Conservation (phyloP, 2,888 invertebrate genomes). For the Melitaea athalia region DNA sequence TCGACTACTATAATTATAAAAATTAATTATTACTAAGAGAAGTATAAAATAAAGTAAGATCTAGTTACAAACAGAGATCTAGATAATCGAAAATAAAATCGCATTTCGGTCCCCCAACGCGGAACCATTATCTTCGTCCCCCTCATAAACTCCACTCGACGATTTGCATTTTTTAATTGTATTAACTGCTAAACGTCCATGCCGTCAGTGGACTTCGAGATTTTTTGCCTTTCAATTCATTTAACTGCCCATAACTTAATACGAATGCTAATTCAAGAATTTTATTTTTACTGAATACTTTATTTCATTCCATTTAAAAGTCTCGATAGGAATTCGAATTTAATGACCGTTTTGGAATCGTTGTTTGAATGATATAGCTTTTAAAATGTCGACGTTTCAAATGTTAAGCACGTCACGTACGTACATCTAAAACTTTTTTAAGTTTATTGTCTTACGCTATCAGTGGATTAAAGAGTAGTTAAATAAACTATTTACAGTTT, state of each 20-base stretch:
- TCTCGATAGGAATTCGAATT: slow-evolving; percentile 30
- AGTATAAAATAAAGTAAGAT: not conserved
- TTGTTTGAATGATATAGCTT: not conserved
- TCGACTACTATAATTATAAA: not conserved
- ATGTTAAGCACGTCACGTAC: not conserved
- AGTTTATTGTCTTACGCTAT: too few species aligned
- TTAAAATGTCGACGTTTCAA: not conserved
- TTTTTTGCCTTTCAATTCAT: slow-evolving; percentile 41
- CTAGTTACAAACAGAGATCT: not conserved
- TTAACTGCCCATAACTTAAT: slow-evolving; percentile 44
- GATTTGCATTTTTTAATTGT: slow-evolving; percentile 46
- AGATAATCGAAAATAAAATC: not conserved
- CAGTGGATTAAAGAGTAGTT: too few species aligned
- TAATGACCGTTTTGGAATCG: not conserved
- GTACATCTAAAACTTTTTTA: not conserved
- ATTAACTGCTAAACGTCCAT: slow-evolving; percentile 43
- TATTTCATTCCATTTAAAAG: slow-evolving; percentile 38
- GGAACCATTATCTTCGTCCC: slow-evolving; percentile 7
- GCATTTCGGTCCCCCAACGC: not conserved
- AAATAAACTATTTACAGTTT: too few species aligned
- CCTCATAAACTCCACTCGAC: slow-evolving; percentile 29
- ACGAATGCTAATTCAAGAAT: slow-evolving; percentile 42
- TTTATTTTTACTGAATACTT: slow-evolving; percentile 40
- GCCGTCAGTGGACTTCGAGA: slow-evolving; percentile 37
- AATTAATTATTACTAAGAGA: not conserved